These are phyloP conservation scores for Pluvianellus socialis DNA, from an alignment of 2,113 vertebrate species.

Conservation along the genomic window DNA sequence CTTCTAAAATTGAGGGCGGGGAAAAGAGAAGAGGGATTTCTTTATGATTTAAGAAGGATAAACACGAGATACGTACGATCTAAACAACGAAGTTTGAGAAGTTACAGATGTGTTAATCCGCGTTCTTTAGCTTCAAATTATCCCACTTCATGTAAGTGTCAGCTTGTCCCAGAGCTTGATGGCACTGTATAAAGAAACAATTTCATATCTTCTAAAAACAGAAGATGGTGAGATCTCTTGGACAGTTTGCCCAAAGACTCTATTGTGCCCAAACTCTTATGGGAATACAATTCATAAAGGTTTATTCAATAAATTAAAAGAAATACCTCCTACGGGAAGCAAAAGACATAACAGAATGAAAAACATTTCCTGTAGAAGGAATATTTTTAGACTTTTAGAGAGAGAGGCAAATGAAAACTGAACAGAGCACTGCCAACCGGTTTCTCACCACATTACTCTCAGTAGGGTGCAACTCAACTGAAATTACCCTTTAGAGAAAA, in stretches of 20 bases:
- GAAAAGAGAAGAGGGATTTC: background rate
- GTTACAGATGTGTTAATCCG: background rate
- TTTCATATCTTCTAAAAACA: slow-evolving; percentile 22
- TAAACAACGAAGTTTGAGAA: background rate
- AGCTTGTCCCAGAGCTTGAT: background rate
- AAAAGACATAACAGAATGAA: slow-evolving; percentile 61
- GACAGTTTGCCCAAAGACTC: background rate
- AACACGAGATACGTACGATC: background rate
- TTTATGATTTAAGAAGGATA: background rate
- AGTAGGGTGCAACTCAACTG: slow-evolving; percentile 29
- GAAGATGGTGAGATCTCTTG: slow-evolving; percentile 10
- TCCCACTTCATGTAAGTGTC: background rate
- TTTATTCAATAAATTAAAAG: slow-evolving; percentile 69
- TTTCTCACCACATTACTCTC: slow-evolving; percentile 39
- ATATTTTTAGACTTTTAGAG: slow-evolving; percentile 61
- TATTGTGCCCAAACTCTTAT: slow-evolving; percentile 1
- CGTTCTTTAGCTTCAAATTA: background rate
- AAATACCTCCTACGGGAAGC: slow-evolving; percentile 57
- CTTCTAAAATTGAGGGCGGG: background rate
- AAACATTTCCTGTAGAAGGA: slow-evolving; percentile 66
- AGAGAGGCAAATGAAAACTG: slow-evolving; percentile 40
- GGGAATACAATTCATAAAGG: slow-evolving; percentile 23
- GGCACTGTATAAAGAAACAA: background rate
- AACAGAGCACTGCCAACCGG: background rate
- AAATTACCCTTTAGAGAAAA: slow-evolving; percentile 39